Base-by-base conservation (phyloP, 2,797 vertebrate genomes). In the Megalops cyprinoides region DNA sequence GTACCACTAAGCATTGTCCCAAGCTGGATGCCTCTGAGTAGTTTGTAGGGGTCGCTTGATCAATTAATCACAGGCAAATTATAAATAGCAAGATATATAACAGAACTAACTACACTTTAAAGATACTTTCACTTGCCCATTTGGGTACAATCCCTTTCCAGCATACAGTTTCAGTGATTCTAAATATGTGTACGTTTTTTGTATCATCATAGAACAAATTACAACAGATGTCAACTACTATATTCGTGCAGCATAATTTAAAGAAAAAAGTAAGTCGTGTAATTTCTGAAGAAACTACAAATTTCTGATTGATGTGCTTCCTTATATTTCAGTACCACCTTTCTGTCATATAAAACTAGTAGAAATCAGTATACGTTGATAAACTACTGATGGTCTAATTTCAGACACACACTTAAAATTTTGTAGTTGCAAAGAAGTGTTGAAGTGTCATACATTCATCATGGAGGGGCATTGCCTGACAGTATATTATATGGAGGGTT, bases 341-440 rank as follows among this genome's bases (percentile, higher is more conserved):
- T 23, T 9, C 37, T 71, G 39, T 23, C 67, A 20, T n/a, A n/a
- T 67, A 20, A 8, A 44, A 71, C n/a, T 44, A 39, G 7, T 44
- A 71, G 39, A 42, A 20, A 8, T 69, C 65, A 6, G 20, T 20
- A 7, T 37, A 20, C 8, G 42, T 34, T 6, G 51, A 18, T 39
- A 20, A 18, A 71, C 20, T 44, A 39, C 39, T 44, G 42, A 23
- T 42, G 23, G 67, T 71, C 44, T 39, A 44, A n/a, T 37, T 71
- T 44, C 25, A 42, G 42, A 71, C 18, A 42, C 9, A 20, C 67
- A 71, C 39, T 44, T 71, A 42, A 44, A 9, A 37, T 71, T 20
- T 44, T 3, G 39, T 71, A 71, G 20, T 20, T 44, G 67, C 67
- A 71, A 71, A 37, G n/a, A 15, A 71, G 67, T 71, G 67, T 71